A percentile compares a stretch with the other conserved stretches of the same genome.
Conservation (phyloP, 2,113 vertebrate species). For the Casuarius casuarius region DNA sequence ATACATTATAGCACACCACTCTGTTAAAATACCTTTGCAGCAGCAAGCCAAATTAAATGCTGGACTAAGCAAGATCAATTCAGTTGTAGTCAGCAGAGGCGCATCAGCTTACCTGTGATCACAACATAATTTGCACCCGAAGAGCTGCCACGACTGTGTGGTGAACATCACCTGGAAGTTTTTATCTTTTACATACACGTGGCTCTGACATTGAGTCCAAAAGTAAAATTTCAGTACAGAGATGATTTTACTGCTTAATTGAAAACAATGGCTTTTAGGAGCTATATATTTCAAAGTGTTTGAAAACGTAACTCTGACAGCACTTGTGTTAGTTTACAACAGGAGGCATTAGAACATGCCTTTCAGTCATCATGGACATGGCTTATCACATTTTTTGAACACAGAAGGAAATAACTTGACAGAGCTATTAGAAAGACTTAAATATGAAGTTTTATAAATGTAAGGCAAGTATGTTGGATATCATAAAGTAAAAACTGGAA, state of each 20-base stretch:
- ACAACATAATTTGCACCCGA: not conserved
- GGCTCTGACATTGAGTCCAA: not conserved
- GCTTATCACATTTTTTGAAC: not conserved
- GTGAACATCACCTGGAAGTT: not conserved
- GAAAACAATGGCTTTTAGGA: not conserved
- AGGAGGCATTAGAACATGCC: not conserved
- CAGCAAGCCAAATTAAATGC: conserved; percentile 34
- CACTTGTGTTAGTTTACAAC: not conserved
- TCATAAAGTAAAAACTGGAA: not conserved
- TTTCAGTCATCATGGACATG: not conserved
- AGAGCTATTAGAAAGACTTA: not conserved
- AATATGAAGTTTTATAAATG: not conserved
- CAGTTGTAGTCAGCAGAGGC: conserved; percentile 7
- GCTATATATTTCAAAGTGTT: accelerated
- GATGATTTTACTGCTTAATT: not conserved
- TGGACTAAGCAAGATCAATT: conserved; percentile 44
- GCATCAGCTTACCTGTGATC: not conserved
- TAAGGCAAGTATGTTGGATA: not conserved
- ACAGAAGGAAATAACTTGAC: not conserved
- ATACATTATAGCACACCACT: not conserved
- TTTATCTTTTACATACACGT: not conserved
- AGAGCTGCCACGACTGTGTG: not conserved
- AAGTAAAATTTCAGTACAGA: not conserved
- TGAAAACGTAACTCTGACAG: not conserved
- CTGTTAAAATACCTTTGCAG: conserved; percentile 5